phyloP scores from a whole-genome alignment of 2,113 vertebrate genomes.

The Anolis sagrei region DNA sequence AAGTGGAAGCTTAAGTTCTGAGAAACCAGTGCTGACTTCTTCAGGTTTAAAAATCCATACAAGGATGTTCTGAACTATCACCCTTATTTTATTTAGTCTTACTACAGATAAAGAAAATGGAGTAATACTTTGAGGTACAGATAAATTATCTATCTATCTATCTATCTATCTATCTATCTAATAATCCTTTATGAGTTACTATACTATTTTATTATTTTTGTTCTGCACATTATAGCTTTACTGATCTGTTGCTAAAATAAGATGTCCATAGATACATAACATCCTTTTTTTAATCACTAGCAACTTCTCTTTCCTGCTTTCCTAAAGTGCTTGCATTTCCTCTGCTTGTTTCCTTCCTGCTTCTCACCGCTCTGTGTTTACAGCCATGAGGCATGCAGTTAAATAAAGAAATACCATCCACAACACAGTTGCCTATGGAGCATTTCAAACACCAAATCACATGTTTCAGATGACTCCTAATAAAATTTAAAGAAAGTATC shows the following conservation, averaged over 20 bases:
- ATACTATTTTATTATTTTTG: not conserved
- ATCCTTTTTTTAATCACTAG: not conserved
- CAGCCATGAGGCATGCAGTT: not conserved
- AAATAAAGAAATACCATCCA: not conserved
- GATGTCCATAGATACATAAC: not conserved
- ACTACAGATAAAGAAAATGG: not conserved
- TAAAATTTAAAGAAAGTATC: not conserved
- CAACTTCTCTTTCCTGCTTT: constrained; percentile 14
- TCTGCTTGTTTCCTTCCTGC: not conserved
- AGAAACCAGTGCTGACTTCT: not conserved
- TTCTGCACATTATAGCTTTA: not conserved
- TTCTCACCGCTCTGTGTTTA: not conserved
- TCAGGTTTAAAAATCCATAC: not conserved
- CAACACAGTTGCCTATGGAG: not conserved
- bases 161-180: not conserved
- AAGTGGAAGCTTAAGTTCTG: not conserved
- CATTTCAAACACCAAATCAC: not conserved
- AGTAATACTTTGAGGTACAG: not conserved
- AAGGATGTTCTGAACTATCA: not conserved
- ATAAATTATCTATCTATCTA: too few relatives aligned
- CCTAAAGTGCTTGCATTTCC: not conserved
- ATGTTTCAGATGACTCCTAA: not conserved
- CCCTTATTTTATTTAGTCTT: not conserved
- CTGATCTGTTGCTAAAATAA: not conserved
- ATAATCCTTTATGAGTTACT: not conserved